Evolutionary conservation across 37 sponge, comb jelly and placozoan species (phyloP).

Genomic region (Beroe forskalii): DNA sequence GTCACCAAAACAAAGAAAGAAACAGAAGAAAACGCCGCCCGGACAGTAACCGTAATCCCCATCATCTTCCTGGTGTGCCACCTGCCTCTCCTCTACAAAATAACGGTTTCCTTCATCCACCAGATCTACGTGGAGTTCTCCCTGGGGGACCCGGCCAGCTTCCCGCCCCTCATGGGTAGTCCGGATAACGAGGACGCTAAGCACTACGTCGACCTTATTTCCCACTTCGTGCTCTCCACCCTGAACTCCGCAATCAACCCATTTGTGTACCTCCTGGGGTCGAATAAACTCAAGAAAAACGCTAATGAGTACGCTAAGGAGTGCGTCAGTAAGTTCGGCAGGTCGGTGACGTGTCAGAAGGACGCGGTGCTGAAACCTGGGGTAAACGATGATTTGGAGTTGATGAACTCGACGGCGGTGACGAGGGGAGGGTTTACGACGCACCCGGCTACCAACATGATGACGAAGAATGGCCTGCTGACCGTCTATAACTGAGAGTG

Average conservation of each 20-base stretch:
- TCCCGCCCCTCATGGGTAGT: neutral
- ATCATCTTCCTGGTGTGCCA: conserved; percentile 34
- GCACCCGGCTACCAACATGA: neutral
- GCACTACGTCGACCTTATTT: neutral
- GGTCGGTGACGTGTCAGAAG: neutral
- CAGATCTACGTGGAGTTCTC: neutral
- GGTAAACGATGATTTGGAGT: neutral
- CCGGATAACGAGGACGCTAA: neutral
- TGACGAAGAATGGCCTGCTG: neutral
- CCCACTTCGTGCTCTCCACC: conserved; percentile 3
- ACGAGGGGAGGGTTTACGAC: neutral
- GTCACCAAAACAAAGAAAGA: neutral
- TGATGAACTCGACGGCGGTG: neutral
- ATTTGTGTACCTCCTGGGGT: conserved; percentile 29
- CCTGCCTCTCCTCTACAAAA: conserved; percentile 12
- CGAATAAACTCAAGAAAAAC: neutral
- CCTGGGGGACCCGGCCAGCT: neutral
- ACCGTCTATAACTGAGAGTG: neutral
- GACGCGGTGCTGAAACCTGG: neutral
- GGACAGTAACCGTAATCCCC: conserved; percentile 28
- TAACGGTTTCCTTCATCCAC: neutral
- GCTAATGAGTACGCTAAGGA: neutral
- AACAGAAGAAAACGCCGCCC: conserved; percentile 44
- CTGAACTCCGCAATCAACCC: neutral
- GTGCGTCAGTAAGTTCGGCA: neutral